Conservation (phyloP, 2,113 vertebrate genomes). For the Excalfactoria chinensis region DNA sequence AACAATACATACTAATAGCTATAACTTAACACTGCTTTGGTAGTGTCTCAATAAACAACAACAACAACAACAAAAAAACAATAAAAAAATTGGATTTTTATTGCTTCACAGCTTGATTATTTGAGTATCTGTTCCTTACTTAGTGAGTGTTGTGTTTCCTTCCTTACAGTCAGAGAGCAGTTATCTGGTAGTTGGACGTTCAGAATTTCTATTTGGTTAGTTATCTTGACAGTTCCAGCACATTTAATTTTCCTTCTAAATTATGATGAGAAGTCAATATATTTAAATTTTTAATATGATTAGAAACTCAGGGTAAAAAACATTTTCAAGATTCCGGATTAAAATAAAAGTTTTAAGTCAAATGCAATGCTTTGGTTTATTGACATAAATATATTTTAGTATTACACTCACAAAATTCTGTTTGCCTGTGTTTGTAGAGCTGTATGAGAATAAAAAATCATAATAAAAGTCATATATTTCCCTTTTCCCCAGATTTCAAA, state of each 20-base stretch:
- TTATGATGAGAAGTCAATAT: background rate
- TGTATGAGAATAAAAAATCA: background rate
- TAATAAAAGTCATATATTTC: accelerated
- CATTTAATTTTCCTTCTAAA: background rate
- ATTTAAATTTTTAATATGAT: background rate
- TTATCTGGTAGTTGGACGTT: background rate
- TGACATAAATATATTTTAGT: background rate
- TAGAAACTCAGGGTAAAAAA: background rate
- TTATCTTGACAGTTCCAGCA: background rate
- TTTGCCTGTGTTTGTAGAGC: background rate
- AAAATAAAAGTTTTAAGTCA: background rate
- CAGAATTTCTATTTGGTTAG: background rate
- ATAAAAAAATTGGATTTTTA: background rate
- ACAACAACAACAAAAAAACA: background rate
- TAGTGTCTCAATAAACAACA: background rate
- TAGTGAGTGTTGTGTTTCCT: accelerated
- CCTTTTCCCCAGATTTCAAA: background rate
- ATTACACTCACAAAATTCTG: background rate
- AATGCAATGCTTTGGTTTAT: background rate
- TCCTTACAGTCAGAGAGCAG: background rate
- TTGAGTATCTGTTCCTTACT: background rate
- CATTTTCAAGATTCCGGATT: background rate
- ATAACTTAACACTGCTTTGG: background rate
- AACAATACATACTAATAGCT: background rate
- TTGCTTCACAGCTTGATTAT: background rate